Evolutionary conservation across 2,797 vertebrate genomes (phyloP), one percentile per base, ranked within the genome.

Genomic region (Picus viridis): DNA sequence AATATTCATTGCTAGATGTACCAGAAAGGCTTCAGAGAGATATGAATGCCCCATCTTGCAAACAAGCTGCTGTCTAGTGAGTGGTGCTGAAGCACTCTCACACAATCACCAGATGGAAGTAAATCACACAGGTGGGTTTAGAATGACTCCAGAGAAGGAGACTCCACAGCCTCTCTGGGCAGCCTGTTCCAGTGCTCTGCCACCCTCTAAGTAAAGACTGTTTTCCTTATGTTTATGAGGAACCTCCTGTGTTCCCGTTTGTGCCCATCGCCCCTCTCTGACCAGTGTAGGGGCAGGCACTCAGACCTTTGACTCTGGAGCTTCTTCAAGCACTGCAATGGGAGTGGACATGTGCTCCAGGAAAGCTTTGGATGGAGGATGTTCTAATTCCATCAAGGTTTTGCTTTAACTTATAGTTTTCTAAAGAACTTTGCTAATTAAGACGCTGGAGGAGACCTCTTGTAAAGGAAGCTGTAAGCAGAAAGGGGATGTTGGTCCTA

Each of bases 261-360:
- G 18, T 47, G 45, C 20, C 18, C 45, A 20, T 19, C n/a, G n/a
- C n/a, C n/a, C n/a, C n/a, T n/a, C n/a, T n/a, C n/a, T 47, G 56
- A 24, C 8, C 12, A 14, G 16, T 0, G 1, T 2, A 65, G 13
- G 20, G n/a, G 34, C 56, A 68, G 43, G 9, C 4, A 14, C 22
- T 70, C 41, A 19, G 39, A 4, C 20, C 56, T 58, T 56, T 24
- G 39, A 30, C 59, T 84, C 59, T 53, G 56, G 54, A 54, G 16
- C 61, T 27, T 76, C 45, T 56, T 19, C n/a, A 39, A 12, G 12
- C 8, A 15, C 34, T 53, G 22, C 63, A 70, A 18, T 7, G n/a
- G n/a, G 27, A 64, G 17, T 11, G 41, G n/a, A 30, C 23, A 23
- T 12, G 9, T 16, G 58, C 36, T 86, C 56, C 43, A 39, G 43